Base-by-base conservation (phyloP, 1,140 invertebrate genomes). In the Frieseomelitta varia region DNA sequence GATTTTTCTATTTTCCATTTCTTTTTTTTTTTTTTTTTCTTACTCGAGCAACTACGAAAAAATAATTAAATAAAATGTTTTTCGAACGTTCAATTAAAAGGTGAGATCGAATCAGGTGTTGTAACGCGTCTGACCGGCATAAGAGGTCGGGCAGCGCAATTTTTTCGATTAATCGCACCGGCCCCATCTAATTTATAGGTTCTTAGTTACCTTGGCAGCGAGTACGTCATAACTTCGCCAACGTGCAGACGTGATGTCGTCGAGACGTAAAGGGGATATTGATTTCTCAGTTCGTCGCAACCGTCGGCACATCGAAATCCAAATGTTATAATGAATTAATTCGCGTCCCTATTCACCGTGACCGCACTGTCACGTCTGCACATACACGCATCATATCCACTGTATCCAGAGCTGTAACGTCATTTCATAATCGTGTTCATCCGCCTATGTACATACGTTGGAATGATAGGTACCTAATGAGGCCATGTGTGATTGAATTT, bases 81-180 rank as follows among this genome's bases (percentile, higher is more conserved):
- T 10, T 0, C 8, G 39, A 47, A 47, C 6, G 56, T 8, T 56
- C 6, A 15, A 53, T 53, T 15, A 15, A 53, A 4, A 15, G 2
- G n/a, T 11, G 14, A 55, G 15, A 55, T 14, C 6, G 53, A 17
- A 55, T 55, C 17, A 55, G 47, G 15, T 30, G 17, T 74, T 14
- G 2, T 30, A 74, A 47, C 21, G 15, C 63, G 34, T 65, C 61
- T 65, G 71, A 19, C 58, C 58, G 58, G 30, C 10, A 30, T 0
- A 8, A 11, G 69, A 79, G 69, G 69, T 63, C 81, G 58, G 87
- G 71, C 39, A 53, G 21, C 56, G 53, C 81, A 80, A 80, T 74
- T 88, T 88, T 47, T 87, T 87, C 85, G 55, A 87, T 84, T 88
- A 87, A 84, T 85, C 85, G 27, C 30, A 51, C 39, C 34, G 30